Conservation (phyloP, 1,140 invertebrate species). For the Ips typographus region DNA sequence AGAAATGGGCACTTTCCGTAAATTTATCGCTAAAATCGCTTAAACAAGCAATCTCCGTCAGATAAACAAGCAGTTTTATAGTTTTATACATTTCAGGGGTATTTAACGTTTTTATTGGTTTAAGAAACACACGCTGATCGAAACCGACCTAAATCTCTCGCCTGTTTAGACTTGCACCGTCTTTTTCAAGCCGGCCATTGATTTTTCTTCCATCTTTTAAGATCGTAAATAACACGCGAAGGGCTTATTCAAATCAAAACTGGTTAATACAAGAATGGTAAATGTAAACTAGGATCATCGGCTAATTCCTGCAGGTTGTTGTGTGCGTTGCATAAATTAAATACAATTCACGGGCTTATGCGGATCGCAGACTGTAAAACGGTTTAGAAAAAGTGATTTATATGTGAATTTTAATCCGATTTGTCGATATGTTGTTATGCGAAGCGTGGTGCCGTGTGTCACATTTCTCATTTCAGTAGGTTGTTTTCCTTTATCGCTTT, state of each 20-base stretch:
- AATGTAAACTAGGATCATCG: neutral
- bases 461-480: constrained; percentile 1
- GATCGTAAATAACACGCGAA: too few relatives aligned
- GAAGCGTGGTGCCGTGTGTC: neutral
- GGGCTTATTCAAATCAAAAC: neutral
- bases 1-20: too few relatives aligned
- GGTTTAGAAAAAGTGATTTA: constrained; percentile 4
- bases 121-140: too few relatives aligned
- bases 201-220: too few relatives aligned
- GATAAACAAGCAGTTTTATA: too few relatives aligned
- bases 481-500: neutral
- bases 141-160: too few relatives aligned
- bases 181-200: too few relatives aligned
- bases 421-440: neutral
- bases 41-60: too few relatives aligned
- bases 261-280: neutral
- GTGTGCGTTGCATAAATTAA: neutral
- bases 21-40: too few relatives aligned
- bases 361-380: neutral
- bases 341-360: constrained; percentile 2
- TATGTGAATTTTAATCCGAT: neutral
- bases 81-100: too few relatives aligned
- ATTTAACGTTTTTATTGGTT: too few relatives aligned
- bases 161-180: too few relatives aligned
- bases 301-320: constrained; percentile 1